Evolutionary conservation across 2,888 invertebrate genomes (phyloP), one percentile per base, ranked within the genome.

Genomic region (Macrosiphum euphorbiae): DNA sequence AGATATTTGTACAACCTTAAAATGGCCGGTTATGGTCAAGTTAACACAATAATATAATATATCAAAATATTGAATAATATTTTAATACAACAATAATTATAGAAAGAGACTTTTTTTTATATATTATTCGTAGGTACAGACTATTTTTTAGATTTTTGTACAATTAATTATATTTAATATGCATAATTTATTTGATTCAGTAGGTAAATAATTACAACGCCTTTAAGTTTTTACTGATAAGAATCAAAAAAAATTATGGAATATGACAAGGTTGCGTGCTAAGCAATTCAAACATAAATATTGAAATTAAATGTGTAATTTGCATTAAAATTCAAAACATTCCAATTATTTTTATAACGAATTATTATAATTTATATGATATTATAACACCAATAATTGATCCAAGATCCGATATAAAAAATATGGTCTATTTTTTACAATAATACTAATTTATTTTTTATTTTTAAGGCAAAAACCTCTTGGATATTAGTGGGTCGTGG

Each of bases 181-280:
- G 16, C 67, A 67, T 35, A 86, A 26, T 86, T 44, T 47, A 52
- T 52, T 35, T 26, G 47, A 44, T 47, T 26, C 28, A 52, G 28
- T 35, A 35, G 58, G 58, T 28, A 89, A 61, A 58, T 89, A 89
- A 89, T 89, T 89, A 89, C 58, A 44, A 89, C 7, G 28, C 28
- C 7, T 58, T 89, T 61, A 89, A 58, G 58, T 89, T 44, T 58
- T 0, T 8, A 28, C 16, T n/a, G 89, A 89, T 58, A 58, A 41
- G 41, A 58, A 61, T 28, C 58, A 44, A 89, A 3, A 44, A 58
- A 58, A 28, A 44, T 28, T n/a, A 58, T 28, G 58, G 8, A 26
- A 41, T 88, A 52, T 41, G 58, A n/a, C 28, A 28, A 16, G 44
- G 44, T 89, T 41, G 89, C 89, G 89, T 89, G 89, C 58, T 16